phyloP scores from a whole-genome alignment of 1,140 invertebrate species.

The Drosophila auraria region DNA sequence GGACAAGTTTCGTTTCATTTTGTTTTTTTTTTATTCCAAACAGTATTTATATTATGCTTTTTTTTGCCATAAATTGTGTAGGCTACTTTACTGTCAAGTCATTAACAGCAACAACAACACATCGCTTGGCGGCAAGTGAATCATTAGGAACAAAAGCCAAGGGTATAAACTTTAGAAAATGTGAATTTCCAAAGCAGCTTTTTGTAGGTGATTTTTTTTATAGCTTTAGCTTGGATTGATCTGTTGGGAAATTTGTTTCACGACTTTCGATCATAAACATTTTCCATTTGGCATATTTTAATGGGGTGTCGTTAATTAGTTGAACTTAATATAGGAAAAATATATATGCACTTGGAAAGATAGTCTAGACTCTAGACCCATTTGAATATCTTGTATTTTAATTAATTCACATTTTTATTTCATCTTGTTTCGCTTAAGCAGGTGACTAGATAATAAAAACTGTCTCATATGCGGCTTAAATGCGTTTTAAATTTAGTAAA shows the following conservation, averaged over 20 bases:
- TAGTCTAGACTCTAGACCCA: not conserved
- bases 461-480: slow-evolving; percentile 1
- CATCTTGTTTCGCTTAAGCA: slow-evolving; percentile 3
- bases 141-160: slow-evolving; percentile 75
- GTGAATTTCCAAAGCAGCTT: slow-evolving; percentile 26
- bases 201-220: slow-evolving; percentile 31
- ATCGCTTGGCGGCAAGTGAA: slow-evolving; percentile 54
- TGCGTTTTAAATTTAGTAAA: not conserved
- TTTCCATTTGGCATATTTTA: slow-evolving; percentile 40
- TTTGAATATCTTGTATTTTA: slow-evolving; percentile 36
- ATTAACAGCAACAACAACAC: slow-evolving; percentile 68
- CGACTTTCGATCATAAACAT: slow-evolving; percentile 43
- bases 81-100: slow-evolving; percentile 82
- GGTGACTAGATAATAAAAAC: not conserved
- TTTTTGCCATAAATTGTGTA: slow-evolving; percentile 80
- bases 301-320: slow-evolving; percentile 32
- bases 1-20: slow-evolving; percentile 68
- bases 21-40: slow-evolving; percentile 14
- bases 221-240: slow-evolving; percentile 30
- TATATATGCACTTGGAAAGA: not conserved
- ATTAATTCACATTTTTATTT: slow-evolving; percentile 19
- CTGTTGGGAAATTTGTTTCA: slow-evolving; percentile 46
- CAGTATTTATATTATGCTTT: slow-evolving; percentile 8
- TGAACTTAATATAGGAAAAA: slow-evolving; percentile 14
- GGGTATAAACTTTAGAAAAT: slow-evolving; percentile 50